Base-by-base conservation (phyloP, 2,797 vertebrate species). In the Argya squamiceps region DNA sequence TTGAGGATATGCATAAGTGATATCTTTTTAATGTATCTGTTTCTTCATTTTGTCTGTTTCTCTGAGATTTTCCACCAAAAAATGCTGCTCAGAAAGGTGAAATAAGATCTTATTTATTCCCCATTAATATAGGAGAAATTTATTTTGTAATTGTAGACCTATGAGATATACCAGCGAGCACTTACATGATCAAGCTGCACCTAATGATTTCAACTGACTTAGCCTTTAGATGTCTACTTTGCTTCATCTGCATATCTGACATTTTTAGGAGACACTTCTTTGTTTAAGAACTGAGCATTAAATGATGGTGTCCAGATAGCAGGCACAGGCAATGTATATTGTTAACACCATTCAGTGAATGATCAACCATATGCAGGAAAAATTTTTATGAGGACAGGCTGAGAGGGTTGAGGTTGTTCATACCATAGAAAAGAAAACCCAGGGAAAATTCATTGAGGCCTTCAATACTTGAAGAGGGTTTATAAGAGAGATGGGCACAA, bases 351-450 rank as follows among this genome's bases (percentile, higher is more conserved):
- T 58, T 43, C 81, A 78, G 36, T 50, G 41, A 39, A 62, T 27
- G 21, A 89, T 68, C 34, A 85, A 46, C 27, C 14, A 70, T 1
- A 1, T 13, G 14, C 16, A 80, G 53, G 50, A 86, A 62, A 86
- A 23, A 10, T 0, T 34, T 44, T 13, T 2, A 0, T 34, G 8
- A 63, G 24, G 11, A 88, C 4, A 86, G 23, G 20, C 9, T 71
- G 52, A 71, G 43, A 63, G 13, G 34, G 12, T 3, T 75, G 34
- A 5, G 7, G 3, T 30, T 83, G 34, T 19, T 91, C 19, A 70
- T 12, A 39, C 29, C 15, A 10, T 4, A 75, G 53, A 74, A 85
- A 19, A 65, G 27, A 67, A 62, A 43, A 47, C 15, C 3, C 5
- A 2, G 11, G 17, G 15, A 44, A 32, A 67, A 29, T 41, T 58